phyloP scores from a whole-genome alignment of 1,140 invertebrate species.

The Heliothis virescens region DNA sequence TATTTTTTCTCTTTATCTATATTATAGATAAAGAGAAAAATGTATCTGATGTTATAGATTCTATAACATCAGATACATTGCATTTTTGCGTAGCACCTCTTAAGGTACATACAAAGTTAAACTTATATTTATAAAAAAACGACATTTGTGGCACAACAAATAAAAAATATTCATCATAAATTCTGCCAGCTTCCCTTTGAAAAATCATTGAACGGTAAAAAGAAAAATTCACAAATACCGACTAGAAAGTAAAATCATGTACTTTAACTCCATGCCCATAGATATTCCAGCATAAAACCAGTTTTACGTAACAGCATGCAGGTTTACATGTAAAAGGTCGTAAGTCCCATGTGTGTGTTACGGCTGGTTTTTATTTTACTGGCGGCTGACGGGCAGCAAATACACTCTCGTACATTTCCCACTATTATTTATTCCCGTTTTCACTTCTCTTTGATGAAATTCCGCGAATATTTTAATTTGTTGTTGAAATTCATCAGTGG shows the following conservation, averaged over 20 bases:
- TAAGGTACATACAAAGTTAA: too few species aligned
- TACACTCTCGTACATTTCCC: constrained; percentile 9
- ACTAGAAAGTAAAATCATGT: constrained; percentile 10
- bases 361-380: constrained; percentile 9
- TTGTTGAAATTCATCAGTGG: constrained; percentile 9
- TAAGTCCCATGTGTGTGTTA: background rate
- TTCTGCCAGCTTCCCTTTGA: too few species aligned
- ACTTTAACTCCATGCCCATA: background rate
- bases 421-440: constrained; percentile 3
- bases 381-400: background rate
- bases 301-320: constrained; percentile 16
- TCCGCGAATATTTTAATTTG: background rate
- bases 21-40: too few species aligned
- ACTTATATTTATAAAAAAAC: too few species aligned
- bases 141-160: too few species aligned
- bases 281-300: background rate
- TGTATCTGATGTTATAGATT: too few species aligned
- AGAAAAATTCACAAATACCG: background rate
- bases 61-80: too few species aligned
- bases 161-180: too few species aligned
- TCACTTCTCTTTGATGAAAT: background rate
- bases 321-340: constrained; percentile 21
- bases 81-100: too few species aligned
- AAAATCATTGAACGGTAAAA: too few species aligned
- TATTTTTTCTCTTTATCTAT: background rate